Base-by-base conservation (phyloP, 2,113 vertebrate species). In the Bostrychus sinensis region DNA sequence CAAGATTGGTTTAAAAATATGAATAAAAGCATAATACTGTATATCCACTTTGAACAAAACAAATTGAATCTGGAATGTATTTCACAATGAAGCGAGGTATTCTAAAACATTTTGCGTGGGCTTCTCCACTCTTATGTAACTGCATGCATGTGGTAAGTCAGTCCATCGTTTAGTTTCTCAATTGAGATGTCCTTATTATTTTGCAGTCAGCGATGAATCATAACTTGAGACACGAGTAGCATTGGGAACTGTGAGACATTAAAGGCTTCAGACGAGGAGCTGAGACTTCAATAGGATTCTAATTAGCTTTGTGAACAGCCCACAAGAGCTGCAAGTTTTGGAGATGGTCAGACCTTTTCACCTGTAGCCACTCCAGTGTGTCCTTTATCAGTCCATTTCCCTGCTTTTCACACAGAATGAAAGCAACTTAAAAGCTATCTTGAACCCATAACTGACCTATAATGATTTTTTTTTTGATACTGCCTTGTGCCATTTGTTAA, bases 221-320 rank as follows among this genome's bases (percentile, higher is more conserved):
- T 51, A 28, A n/a, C 26, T 50, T 23, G 5, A 25, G 46, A 50
- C 25, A n/a, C 2, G 48, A 28, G 26, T 30, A 30, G 25, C 25
- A 30, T 28, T 17, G 48, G 48, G 48, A 51, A 25, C 25, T 25
- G 28, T 51, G 12, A 51, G 48, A 28, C 48, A 30, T 51, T 30
- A 51, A 51, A 51, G 48, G n/a, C 48, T 51, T 51, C 25, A n/a
- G 14, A 51, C 16, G 48, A n/a, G 46, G 23, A 16, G 46, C 14
- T 22, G 5, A 5, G 3, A 51, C 48, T 51, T 51, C 48, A 51
- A 28, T 51, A 25, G 48, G 25, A 28, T 28, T 51, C 23, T 28
- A 51, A 51, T 51, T 51, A 51, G 48, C 48, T 51, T 30, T 8
- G 25, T 51, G 48, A 17, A 16, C 25, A 30, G 14, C 48, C 48